Percentiles rank a stretch among this genome's conserved stretches.
phyloP scores from a whole-genome alignment of 2,113 vertebrate species.

The Apeltes quadracus region DNA sequence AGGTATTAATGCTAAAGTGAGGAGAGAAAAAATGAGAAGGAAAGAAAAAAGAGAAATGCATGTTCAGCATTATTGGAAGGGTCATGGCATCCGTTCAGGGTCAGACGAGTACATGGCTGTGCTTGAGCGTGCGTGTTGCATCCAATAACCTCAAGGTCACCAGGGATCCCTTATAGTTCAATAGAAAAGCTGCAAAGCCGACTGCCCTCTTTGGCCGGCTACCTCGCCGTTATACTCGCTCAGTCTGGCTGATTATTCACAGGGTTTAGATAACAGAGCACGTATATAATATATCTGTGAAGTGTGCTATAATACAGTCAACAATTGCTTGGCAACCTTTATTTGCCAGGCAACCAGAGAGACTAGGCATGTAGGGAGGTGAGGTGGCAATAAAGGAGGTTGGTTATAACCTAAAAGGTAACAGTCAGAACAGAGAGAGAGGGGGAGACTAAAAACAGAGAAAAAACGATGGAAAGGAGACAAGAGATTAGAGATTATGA shows the following conservation, averaged over 20 bases:
- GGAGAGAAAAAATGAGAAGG: not conserved
- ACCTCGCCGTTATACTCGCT: slow-evolving; percentile 35
- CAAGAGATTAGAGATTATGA: slow-evolving; percentile 19
- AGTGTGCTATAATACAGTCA: slow-evolving; percentile 51
- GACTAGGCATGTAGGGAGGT: slow-evolving; percentile 8
- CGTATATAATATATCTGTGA: slow-evolving; percentile 50
- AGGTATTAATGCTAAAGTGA: not conserved
- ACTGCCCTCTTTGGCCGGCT: slow-evolving; percentile 20
- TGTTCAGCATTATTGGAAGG: slow-evolving; percentile 43
- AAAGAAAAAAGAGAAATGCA: slow-evolving; percentile 10
- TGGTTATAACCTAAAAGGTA: slow-evolving; percentile 56
- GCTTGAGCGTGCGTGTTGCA: slow-evolving; percentile 4
- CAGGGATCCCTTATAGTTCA: slow-evolving; percentile 22
- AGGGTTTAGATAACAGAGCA: slow-evolving; percentile 44
- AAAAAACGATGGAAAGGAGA: slow-evolving; percentile 16
- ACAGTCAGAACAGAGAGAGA: slow-evolving; percentile 32
- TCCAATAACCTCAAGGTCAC: slow-evolving; percentile 35
- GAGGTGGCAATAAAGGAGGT: not conserved
- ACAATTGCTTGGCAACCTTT: slow-evolving; percentile 48
- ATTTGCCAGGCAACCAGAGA: slow-evolving; percentile 25
- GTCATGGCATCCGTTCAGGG: slow-evolving; percentile 18
- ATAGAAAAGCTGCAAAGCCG: slow-evolving; percentile 14
- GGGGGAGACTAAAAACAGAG: slow-evolving; percentile 29
- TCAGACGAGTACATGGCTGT: slow-evolving; percentile 1
- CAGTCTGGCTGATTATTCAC: slow-evolving; percentile 35